Base-by-base conservation (phyloP, 2,797 vertebrate species). In the Garrulus glandarius region DNA sequence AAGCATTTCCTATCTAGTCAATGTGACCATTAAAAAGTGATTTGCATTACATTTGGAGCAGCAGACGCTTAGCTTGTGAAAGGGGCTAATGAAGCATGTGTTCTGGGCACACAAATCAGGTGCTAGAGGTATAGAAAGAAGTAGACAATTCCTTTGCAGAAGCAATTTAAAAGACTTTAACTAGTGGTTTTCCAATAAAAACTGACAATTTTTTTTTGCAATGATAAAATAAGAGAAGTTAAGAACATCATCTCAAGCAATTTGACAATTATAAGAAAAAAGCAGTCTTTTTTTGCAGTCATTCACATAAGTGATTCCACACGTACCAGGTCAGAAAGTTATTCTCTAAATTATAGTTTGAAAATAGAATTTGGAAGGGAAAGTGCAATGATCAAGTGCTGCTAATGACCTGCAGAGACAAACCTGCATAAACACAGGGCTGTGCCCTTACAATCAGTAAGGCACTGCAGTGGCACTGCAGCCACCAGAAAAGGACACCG, bases 11-110 rank as follows among this genome's bases (percentile, higher is more conserved):
- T 96, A 96, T 96, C 96, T 95, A 87, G 69, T 94, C 94, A 95
- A 89, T 93, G 93, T 93, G 91, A 91, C 93, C 91, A 96, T 97
- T 97, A 97, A 97, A 95, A 96, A 95, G 96, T 95, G 81, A 97
- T 97, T 97, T 97, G 92, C 93, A 94, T 96, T 94, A 67, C 90
- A 94, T 95, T 96, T 89, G 69, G 76, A 96, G 68, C 43, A 94
- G 77, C 90, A 96, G 92, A 88, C 41, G 37, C 74, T 94, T 93
- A 92, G 89, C 70, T 92, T 74, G 46, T 90, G 96, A 95, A 97
- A 96, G 76, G 49, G 77, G n/a, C 84, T 97, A 97, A 97, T 95
- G 95, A 97, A 93, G 94, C 91, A 88, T 95, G 82, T 72, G 71
- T 91, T 93, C 85, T 79, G 69, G 55, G 86, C 79, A 83, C 93